phyloP scores from a whole-genome alignment of 2,888 invertebrate genomes.

The Xestia xanthographa region DNA sequence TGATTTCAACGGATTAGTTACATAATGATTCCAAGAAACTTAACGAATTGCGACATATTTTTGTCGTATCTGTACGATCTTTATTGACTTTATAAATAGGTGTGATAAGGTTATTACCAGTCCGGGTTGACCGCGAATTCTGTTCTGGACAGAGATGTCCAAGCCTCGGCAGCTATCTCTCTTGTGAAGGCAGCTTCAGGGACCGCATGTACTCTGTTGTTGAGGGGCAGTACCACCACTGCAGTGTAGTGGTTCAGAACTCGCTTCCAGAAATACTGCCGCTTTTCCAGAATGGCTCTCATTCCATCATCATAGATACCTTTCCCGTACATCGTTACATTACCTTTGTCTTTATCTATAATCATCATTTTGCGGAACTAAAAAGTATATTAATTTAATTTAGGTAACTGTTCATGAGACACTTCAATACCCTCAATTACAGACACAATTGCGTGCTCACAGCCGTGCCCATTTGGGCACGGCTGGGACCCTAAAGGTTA shows the following conservation, averaged over 20 bases:
- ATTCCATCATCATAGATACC: constrained; percentile 82
- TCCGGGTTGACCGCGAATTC: constrained; percentile 85
- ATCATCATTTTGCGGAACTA: constrained; percentile 83
- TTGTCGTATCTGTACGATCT: constrained; percentile 41
- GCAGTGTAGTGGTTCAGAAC: constrained; percentile 85
- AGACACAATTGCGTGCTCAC: too few species aligned
- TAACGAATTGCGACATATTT: background rate
- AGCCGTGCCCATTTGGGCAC: too few species aligned
- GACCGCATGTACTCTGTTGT: constrained; percentile 76
- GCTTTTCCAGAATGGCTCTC: constrained; percentile 78
- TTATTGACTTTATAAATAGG: constrained; percentile 32
- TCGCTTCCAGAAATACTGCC: constrained; percentile 84
- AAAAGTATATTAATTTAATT: constrained; percentile 37
- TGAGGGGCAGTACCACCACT: constrained; percentile 80
- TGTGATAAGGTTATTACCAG: constrained; percentile 75
- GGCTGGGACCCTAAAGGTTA: too few species aligned
- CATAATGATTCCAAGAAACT: constrained; percentile 39
- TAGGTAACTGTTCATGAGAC: background rate
- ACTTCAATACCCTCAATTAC: too few species aligned
- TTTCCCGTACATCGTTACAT: constrained; percentile 78
- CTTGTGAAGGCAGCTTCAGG: constrained; percentile 78
- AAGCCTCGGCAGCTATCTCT: constrained; percentile 78
- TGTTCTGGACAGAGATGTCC: constrained; percentile 77
- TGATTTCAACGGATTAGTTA: constrained; percentile 24
- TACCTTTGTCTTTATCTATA: constrained; percentile 77